Evolutionary conservation across 2,797 vertebrate species (phyloP).

Genomic region (Pseudochromis fuscus): DNA sequence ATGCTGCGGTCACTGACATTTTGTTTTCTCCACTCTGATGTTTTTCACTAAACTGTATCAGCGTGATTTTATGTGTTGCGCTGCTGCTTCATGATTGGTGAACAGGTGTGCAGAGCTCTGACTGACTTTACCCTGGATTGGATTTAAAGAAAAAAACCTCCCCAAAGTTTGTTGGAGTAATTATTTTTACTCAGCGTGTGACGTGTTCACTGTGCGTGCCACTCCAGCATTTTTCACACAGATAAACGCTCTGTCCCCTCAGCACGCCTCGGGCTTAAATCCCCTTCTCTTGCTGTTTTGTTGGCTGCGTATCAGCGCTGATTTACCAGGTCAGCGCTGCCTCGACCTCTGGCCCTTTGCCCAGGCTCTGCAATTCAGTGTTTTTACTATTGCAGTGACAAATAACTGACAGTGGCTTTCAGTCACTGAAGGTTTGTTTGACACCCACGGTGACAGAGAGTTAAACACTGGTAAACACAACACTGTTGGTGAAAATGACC

Average conservation of each 20-base stretch:
- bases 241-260: constrained; percentile 41
- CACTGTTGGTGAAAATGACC: too few relatives aligned
- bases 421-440: constrained; percentile 22
- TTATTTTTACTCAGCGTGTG: constrained; percentile 14
- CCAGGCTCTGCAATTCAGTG: constrained; percentile 19
- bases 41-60: neutral
- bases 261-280: constrained; percentile 27
- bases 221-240: constrained; percentile 22
- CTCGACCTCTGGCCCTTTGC: constrained; percentile 37
- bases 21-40: neutral
- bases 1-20: neutral
- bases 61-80: neutral
- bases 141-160: too few relatives aligned
- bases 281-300: constrained; percentile 36
- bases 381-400: constrained; percentile 28
- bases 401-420: constrained; percentile 15
- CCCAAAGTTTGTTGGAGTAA: neutral
- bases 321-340: constrained; percentile 4
- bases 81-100: too few relatives aligned
- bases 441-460: neutral
- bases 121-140: neutral
- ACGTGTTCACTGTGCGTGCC: neutral
- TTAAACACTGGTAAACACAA: neutral
- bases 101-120: too few relatives aligned
- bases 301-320: constrained; percentile 22